Evolutionary conservation across 2,797 vertebrate genomes (phyloP), one percentile per base, ranked within the genome.

Genomic region (Bryconaethiops microstoma): DNA sequence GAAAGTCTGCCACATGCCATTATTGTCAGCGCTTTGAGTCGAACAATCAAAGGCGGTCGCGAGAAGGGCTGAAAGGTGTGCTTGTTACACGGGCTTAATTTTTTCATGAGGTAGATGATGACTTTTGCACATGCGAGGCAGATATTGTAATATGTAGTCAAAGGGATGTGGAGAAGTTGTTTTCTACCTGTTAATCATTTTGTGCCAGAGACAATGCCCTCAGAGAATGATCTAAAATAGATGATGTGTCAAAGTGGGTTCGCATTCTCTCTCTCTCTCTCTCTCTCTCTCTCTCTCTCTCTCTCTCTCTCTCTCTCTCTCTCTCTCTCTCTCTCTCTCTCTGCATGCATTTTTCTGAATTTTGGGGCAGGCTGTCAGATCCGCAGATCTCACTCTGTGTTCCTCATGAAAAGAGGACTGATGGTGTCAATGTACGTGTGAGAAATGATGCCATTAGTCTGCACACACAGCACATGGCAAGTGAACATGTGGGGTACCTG

Each of bases 181-280:
- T 92, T 89, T 89, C 86, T 85, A 83, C 76, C 79, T 74, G 82
- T 90, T 90, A 91, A 89, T 91, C 87, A 81, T 89, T 88, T 85
- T 77, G 63, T 79, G 79, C 68, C 83, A 84, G 85, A 88, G 82
- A 85, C 79, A 76, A 79, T 76, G 71, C 84, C 87, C 83, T 80
- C 83, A 14, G 82, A 89, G 85, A 86, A 59, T 59, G 82, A 91
- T 92, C 87, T 89, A 87, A 88, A 91, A 91, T 89, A 87, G 85
- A 91, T 91, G 90, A 88, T 75, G 73, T 87, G 76, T 86, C 86
- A 88, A 79, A 88, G 87, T 81, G 68, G 76, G 54, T 83, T 89
- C 86, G 77, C 76, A 85, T 92, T 90, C 69, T 78, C 84, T 82
- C 21, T 52, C 2, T n/a, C n/a, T n/a, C n/a, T n/a, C n/a, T n/a